Evolutionary conservation across 92 coral and sea anemone species (phyloP).

Genomic region (Pocillopora grandis): DNA sequence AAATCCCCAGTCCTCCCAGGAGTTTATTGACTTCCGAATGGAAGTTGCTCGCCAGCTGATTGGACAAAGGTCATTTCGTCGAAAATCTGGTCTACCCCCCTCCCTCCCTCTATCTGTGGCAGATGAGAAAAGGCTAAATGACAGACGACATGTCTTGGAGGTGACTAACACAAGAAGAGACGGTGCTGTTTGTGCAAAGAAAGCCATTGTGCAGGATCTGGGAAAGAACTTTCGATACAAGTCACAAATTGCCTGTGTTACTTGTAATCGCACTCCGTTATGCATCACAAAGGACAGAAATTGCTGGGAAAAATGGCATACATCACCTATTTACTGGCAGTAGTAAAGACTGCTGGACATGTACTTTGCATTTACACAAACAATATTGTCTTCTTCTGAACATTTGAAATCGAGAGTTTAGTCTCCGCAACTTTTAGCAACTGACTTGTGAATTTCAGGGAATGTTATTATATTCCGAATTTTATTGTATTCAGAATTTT

Average conservation of each 20-base stretch:
- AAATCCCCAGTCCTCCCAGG: conserved; percentile 8
- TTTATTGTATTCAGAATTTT: not conserved
- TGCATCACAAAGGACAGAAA: conserved; percentile 44
- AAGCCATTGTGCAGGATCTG: not conserved
- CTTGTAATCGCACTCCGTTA: conserved; percentile 20
- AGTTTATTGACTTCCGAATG: conserved; percentile 23
- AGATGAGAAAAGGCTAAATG: conserved; percentile 26
- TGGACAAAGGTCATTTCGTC: conserved; percentile 28
- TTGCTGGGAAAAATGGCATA: conserved; percentile 57
- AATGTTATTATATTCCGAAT: too few relatives aligned
- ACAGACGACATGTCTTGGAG: conserved; percentile 5
- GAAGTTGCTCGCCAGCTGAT: conserved; percentile 40
- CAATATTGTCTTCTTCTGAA: not conserved
- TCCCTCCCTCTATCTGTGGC: not conserved
- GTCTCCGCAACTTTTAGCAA: not conserved
- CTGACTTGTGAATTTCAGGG: not conserved
- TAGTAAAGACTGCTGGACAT: not conserved
- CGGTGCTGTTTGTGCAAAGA: conserved; percentile 56
- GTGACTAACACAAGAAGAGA: conserved; percentile 36
- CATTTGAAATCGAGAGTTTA: not conserved
- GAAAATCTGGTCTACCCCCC: conserved; percentile 25
- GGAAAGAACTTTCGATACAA: conserved; percentile 17
- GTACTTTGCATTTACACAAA: not conserved
- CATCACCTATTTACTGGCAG: not conserved
- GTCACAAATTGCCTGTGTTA: conserved; percentile 19